Percentiles rank a stretch among this genome's conserved stretches.
Conservation (phyloP, 2,888 invertebrate species). For the Polydrusus pterygomalis region DNA sequence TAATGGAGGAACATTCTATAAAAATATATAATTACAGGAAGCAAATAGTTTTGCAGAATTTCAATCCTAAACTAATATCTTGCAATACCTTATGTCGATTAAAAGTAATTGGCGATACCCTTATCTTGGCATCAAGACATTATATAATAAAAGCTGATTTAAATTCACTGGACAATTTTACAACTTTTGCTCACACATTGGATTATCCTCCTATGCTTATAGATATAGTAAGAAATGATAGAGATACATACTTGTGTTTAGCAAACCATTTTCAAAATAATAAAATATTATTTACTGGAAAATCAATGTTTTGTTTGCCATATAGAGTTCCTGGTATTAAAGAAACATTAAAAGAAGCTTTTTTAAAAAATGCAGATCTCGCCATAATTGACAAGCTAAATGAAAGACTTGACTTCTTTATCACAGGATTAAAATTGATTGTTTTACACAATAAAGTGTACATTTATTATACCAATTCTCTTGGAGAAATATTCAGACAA, state of each 20-base stretch:
- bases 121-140: conserved; percentile 58
- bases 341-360: conserved; percentile 56
- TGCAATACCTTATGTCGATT: conserved; percentile 61
- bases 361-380: conserved; percentile 54
- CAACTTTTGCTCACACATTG: conserved; percentile 55
- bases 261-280: conserved; percentile 56
- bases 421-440: conserved; percentile 60
- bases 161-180: conserved; percentile 49
- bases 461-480: conserved; percentile 58
- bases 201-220: conserved; percentile 59
- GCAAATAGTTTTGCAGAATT: conserved; percentile 44
- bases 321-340: conserved; percentile 58
- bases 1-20: conserved; percentile 56
- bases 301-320: conserved; percentile 59
- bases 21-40: conserved; percentile 55
- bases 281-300: conserved; percentile 61
- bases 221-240: conserved; percentile 53
- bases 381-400: conserved; percentile 53
- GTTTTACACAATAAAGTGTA: conserved; percentile 52
- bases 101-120: conserved; percentile 44
- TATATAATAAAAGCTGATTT: conserved; percentile 60
- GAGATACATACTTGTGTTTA: conserved; percentile 57
- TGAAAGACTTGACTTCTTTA: conserved; percentile 55
- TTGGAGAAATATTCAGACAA: conserved; percentile 62
- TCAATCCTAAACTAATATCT: conserved; percentile 58